Base-by-base conservation (phyloP, 2,113 vertebrate species). In the Pygoscelis adeliae region DNA sequence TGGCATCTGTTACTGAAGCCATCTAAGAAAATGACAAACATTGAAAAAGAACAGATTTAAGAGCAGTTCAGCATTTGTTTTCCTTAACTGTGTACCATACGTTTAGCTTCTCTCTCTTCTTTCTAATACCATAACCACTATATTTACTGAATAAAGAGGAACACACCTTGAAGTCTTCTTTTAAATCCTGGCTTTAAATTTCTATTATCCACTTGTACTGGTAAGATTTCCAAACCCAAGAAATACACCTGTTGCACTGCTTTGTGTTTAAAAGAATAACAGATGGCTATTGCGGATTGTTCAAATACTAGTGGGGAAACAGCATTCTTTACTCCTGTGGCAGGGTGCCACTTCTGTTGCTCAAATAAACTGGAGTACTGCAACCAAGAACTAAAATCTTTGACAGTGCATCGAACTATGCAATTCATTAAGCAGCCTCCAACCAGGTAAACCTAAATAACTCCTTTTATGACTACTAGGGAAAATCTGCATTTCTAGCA, bases 1-100 rank as follows among this genome's bases (percentile, higher is more conserved):
- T 99, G 93, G 99, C 98, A 95, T 99, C 99, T 29, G 98, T 98
- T 97, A 98, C 99, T 83, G 99, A 99, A 96, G 99, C 99, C 99
- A 99, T 99, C 99, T 99, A 98, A 80, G 84, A 95, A 96, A 96
- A 97, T 29, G n/a, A 97, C 67, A 96, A 85, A 95, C 38, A 76
- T 29, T 36, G 70, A 63, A 74, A 89, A 91, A 78, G 85, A 95
- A 78, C 90, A 78, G 85, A 87, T 86, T 92, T 97, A 87, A 95
- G 93, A 96, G 86, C 93, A 95, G 91, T 89, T 91, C 63, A 83
- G 56, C 58, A 79, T 87, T 95, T 91, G 67, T 83, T 83, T 72
- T 62, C 81, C 46, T 65, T 69, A 77, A 80, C 62, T 66, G 38
- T 30, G 32, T 65, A 44, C 87, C 91, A 73, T 87, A 85, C 86